A percentile compares a stretch with the other conserved stretches of the same genome.
Evolutionary conservation across 2,113 vertebrate species (phyloP).

Genomic region (cattle (Bos taurus)): DNA sequence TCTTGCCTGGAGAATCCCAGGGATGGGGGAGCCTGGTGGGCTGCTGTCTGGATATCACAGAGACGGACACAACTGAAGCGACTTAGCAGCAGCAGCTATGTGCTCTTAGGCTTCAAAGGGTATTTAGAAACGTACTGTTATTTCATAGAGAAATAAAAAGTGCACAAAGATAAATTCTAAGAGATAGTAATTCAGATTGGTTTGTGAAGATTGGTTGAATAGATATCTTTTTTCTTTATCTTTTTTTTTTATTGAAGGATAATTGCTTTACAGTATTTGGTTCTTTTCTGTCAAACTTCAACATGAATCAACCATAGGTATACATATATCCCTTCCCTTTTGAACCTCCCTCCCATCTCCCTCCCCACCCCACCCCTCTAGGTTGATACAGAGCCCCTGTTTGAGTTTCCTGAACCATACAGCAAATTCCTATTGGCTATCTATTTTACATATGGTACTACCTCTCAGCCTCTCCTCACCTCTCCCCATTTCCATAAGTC

Average conservation of each 20-base stretch:
- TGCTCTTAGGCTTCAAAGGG: background rate
- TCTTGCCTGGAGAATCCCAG: too few species aligned
- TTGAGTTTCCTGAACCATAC: too few species aligned
- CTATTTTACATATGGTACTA: too few species aligned
- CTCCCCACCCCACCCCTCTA: background rate
- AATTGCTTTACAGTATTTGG: background rate
- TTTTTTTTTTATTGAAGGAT: background rate
- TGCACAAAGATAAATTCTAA: background rate
- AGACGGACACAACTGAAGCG: accelerated
- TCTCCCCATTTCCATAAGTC: too few species aligned
- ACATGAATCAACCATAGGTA: background rate
- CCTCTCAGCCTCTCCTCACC: too few species aligned
- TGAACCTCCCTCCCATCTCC: background rate
- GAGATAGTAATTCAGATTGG: background rate
- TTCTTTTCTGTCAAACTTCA: background rate
- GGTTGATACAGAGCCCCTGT: too few species aligned
- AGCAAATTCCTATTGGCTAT: too few species aligned
- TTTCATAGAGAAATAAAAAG: background rate
- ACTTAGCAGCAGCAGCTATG: too few species aligned
- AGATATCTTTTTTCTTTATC: background rate
- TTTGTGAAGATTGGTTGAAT: conserved; percentile 39
- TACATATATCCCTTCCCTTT: background rate
- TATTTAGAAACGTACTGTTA: background rate
- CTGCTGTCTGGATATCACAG: too few species aligned
- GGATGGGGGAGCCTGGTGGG: too few species aligned